Evolutionary conservation across 2,888 invertebrate genomes (phyloP).

Genomic region (Xiphydria camelus): DNA sequence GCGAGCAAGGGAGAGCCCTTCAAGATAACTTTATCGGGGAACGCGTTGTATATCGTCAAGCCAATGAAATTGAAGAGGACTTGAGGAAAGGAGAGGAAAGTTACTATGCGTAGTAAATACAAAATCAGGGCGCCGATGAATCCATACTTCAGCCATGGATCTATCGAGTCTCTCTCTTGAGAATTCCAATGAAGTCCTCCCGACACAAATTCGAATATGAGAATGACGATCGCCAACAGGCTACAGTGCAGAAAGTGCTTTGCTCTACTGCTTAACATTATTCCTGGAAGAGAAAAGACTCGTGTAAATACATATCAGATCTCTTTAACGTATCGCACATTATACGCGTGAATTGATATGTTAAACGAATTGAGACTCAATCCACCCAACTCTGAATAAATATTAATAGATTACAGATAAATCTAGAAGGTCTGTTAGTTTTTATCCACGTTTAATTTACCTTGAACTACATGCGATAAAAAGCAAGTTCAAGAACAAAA

Average conservation of each 20-base stretch:
- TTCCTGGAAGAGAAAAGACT: too few relatives aligned
- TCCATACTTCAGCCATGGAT: constrained; percentile 85
- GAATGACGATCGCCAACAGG: constrained; percentile 74
- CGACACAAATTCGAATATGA: constrained; percentile 66
- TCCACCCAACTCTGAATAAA: too few relatives aligned
- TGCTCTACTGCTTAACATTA: constrained; percentile 68
- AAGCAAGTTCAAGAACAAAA: too few relatives aligned
- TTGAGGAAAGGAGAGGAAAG: constrained; percentile 86
- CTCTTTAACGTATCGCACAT: too few relatives aligned
- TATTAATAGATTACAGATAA: too few relatives aligned
- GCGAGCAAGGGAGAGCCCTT: constrained; percentile 90
- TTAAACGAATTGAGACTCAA: too few relatives aligned
- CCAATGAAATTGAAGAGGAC: constrained; percentile 87
- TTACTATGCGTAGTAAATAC: constrained; percentile 77
- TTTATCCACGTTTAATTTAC: too few relatives aligned
- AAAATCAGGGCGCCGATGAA: constrained; percentile 72
- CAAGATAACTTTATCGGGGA: constrained; percentile 86
- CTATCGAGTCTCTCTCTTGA: constrained; percentile 63
- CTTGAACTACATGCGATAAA: too few relatives aligned
- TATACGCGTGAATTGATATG: too few relatives aligned
- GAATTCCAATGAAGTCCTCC: constrained; percentile 46
- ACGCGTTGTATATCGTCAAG: constrained; percentile 87
- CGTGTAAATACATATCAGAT: too few relatives aligned
- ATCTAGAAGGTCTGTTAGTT: too few relatives aligned
- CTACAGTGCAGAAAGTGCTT: constrained; percentile 83